phyloP scores from a whole-genome alignment of 2,888 invertebrate species.

The Sphecodes monilicornis region DNA sequence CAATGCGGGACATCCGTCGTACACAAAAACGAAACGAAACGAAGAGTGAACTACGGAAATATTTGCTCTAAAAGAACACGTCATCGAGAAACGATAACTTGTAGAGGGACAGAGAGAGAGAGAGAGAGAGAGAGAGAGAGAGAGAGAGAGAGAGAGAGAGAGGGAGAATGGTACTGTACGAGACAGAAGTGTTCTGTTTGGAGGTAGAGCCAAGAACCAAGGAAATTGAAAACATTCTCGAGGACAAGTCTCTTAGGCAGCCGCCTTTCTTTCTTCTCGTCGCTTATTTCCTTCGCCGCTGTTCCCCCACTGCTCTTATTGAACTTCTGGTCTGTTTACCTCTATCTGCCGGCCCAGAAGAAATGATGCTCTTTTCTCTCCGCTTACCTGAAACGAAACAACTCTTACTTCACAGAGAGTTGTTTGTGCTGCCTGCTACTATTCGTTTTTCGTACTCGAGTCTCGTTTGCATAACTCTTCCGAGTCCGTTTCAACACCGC shows the following conservation, averaged over 20 bases:
- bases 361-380: constrained; percentile 20
- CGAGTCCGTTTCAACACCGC: too few relatives aligned
- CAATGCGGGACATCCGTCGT: background rate
- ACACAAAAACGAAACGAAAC: background rate
- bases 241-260: constrained; percentile 40
- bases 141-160: background rate
- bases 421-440: constrained; percentile 7
- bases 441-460: constrained; percentile 17
- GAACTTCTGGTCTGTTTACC: constrained; percentile 29
- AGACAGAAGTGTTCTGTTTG: constrained; percentile 14
- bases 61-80: background rate
- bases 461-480: background rate
- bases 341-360: constrained; percentile 20
- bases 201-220: background rate
- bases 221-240: constrained; percentile 59
- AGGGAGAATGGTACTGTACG: constrained; percentile 7
- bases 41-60: background rate
- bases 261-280: constrained; percentile 6
- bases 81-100: constrained; percentile 8
- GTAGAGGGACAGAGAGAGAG: background rate
- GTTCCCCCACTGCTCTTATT: background rate
- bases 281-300: background rate
- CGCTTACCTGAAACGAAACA: constrained; percentile 36
- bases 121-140: background rate
- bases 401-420: constrained; percentile 19